Evolutionary conservation across 2,113 vertebrate genomes (phyloP).

Genomic region (Cephalopterus ornatus): DNA sequence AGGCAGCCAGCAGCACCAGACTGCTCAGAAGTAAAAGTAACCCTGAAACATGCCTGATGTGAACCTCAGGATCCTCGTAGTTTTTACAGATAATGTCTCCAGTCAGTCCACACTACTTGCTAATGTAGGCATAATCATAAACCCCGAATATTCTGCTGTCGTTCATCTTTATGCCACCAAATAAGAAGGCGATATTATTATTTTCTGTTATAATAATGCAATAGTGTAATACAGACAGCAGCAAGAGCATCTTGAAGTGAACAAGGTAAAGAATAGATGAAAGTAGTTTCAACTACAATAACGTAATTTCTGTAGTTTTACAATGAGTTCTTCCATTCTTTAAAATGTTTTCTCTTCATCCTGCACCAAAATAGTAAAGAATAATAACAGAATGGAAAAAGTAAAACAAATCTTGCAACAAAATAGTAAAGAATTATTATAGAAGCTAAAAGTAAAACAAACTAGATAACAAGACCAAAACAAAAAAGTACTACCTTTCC

Average conservation of each 20-base stretch:
- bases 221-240: background rate
- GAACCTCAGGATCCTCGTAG: background rate
- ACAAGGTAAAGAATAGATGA: background rate
- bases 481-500: background rate
- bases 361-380: background rate
- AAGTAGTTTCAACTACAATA: slow-evolving; percentile 15
- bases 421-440: background rate
- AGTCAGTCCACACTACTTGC: background rate
- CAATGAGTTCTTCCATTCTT: background rate
- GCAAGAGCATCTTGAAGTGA: background rate
- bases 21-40: background rate
- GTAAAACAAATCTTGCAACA: background rate
- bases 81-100: background rate
- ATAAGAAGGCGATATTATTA: background rate
- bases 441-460: background rate
- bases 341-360: background rate
- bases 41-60: background rate
- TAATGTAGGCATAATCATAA: background rate
- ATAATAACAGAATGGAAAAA: background rate
- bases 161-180: background rate
- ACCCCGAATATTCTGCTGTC: background rate
- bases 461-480: background rate
- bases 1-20: background rate
- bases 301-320: slow-evolving; percentile 25
- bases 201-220: background rate